phyloP scores from a whole-genome alignment of 2,888 invertebrate species.

The Tinea semifulvella region DNA sequence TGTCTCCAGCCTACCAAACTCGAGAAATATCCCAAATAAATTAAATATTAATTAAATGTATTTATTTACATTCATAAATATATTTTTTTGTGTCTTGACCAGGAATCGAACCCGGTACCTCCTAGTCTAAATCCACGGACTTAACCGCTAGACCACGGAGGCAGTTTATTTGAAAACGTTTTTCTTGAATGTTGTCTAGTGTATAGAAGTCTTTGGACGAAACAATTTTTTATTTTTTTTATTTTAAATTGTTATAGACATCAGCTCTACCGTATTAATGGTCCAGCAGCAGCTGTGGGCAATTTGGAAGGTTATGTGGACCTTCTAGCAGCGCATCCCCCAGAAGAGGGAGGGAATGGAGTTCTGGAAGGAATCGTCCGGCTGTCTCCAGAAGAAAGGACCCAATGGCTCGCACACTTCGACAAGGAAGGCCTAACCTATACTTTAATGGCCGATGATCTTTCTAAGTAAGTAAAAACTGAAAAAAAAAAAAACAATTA shows the following conservation, averaged over 20 bases:
- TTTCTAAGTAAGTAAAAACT: slow-evolving; percentile 10
- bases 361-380: slow-evolving; percentile 6
- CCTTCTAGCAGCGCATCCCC: background rate
- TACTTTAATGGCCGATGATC: slow-evolving; percentile 6
- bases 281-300: background rate
- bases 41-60: too few relatives aligned
- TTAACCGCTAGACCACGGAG: too few relatives aligned
- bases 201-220: too few relatives aligned
- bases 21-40: too few relatives aligned
- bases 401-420: slow-evolving; percentile 10
- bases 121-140: too few relatives aligned
- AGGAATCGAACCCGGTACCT: too few relatives aligned
- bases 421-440: background rate
- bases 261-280: slow-evolving; percentile 9
- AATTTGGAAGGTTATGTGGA: slow-evolving; percentile 1
- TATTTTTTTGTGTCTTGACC: too few relatives aligned
- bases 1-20: too few relatives aligned
- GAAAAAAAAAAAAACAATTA: too few relatives aligned
- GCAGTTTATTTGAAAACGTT: too few relatives aligned
- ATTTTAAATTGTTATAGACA: slow-evolving; percentile 10
- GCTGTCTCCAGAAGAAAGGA: slow-evolving; percentile 6
- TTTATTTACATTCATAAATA: too few relatives aligned
- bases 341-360: background rate
- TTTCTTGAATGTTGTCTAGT: too few relatives aligned
- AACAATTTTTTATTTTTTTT: background rate